Evolutionary conservation across 2,888 invertebrate species (phyloP).

Genomic region (Apotomis betuletana): DNA sequence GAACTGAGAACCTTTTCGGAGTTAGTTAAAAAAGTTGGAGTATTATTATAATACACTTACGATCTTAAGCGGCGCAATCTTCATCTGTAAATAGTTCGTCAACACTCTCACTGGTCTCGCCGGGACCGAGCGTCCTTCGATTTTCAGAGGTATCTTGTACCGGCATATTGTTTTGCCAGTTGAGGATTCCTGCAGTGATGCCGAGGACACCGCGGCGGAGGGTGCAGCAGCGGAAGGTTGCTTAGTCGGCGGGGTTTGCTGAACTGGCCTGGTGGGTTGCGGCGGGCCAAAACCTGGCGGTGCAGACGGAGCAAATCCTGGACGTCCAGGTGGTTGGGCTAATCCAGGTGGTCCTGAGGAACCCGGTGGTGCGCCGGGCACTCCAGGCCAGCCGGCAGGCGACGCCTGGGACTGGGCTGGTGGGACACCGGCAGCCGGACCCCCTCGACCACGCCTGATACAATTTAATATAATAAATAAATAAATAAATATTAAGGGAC

Average conservation of each 20-base stretch:
- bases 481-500: too few species aligned
- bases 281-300: constrained; percentile 23
- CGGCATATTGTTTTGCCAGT: constrained; percentile 17
- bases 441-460: constrained; percentile 8
- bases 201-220: background rate
- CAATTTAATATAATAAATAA: background rate
- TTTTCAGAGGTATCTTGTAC: constrained; percentile 61
- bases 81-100: constrained; percentile 86
- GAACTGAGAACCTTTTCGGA: too few species aligned
- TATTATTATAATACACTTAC: constrained; percentile 58
- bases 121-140: constrained; percentile 64
- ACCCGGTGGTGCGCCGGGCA: constrained; percentile 9
- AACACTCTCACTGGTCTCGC: constrained; percentile 65
- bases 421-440: background rate
- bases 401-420: background rate
- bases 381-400: constrained; percentile 1
- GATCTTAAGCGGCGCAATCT: constrained; percentile 73
- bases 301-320: constrained; percentile 2
- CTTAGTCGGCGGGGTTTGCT: background rate
- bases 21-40: too few species aligned
- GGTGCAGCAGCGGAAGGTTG: background rate
- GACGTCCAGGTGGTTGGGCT: background rate
- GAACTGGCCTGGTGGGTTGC: background rate
- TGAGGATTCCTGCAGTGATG: constrained; percentile 15
- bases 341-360: background rate